These are phyloP conservation scores for Ceratotherium simum DNA, from an alignment of 2,113 vertebrate genomes.

Conservation along the genomic window DNA sequence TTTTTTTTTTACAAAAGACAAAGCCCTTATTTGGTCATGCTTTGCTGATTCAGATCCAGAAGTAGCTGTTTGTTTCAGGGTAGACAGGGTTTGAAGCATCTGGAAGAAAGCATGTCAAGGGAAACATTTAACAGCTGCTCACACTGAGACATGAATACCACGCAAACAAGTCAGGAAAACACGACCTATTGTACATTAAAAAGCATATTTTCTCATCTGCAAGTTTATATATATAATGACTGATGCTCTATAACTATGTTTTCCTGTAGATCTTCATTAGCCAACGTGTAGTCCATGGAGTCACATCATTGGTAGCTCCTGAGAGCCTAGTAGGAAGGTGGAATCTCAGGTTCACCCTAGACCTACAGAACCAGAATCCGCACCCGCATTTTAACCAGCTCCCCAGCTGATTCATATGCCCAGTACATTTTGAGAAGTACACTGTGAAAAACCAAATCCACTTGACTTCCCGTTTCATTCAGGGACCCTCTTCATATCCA, in stretches of 20 bases:
- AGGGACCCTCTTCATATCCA: not conserved
- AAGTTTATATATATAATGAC: not conserved
- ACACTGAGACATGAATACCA: not conserved
- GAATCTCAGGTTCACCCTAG: not conserved
- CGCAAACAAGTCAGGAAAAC: conserved; percentile 30
- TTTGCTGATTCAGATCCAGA: conserved; percentile 20
- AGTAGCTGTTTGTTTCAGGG: not conserved
- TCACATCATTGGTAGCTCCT: not conserved
- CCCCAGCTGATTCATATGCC: not conserved
- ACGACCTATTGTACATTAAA: not conserved
- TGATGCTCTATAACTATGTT: not conserved
- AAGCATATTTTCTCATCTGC: conserved; percentile 20
- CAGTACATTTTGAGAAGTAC: not conserved
- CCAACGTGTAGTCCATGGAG: not conserved
- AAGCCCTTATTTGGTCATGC: not conserved
- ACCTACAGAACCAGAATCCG: not conserved
- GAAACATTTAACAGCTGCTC: conserved; percentile 23
- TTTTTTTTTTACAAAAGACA: not conserved
- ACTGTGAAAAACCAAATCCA: not conserved
- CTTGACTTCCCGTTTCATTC: not conserved
- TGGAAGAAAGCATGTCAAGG: not conserved
- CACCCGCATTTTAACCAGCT: not conserved
- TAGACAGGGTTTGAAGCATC: conserved; percentile 1
- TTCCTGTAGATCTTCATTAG: not conserved
- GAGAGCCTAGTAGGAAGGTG: not conserved